Percentiles rank a stretch among this genome's conserved stretches.
Conservation (phyloP, 1,140 invertebrate genomes). For the Archivesica marissinica region DNA sequence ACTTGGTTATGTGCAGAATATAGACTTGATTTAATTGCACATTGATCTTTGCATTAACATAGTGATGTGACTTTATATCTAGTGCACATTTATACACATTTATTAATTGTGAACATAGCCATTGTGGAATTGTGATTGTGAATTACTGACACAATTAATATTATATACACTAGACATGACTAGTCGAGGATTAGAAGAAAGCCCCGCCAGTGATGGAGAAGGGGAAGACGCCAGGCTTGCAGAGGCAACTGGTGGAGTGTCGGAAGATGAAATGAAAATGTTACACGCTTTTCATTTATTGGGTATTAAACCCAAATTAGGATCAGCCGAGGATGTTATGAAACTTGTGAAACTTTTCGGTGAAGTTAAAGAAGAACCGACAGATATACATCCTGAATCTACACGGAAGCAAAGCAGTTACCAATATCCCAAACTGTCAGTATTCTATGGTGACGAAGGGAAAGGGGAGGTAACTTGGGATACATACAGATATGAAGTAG, state of each 20-base stretch:
- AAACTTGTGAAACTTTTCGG: slow-evolving; percentile 1
- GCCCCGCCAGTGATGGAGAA: too few species aligned
- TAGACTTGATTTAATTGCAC: too few species aligned
- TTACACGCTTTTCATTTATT: neutral
- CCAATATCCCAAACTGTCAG: slow-evolving; percentile 21
- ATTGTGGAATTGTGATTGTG: too few species aligned
- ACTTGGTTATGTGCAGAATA: too few species aligned
- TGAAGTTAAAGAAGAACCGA: neutral
- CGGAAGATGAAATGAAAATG: neutral
- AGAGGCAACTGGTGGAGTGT: neutral
- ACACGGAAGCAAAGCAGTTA: neutral
- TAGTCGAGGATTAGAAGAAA: too few species aligned
- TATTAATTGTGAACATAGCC: too few species aligned
- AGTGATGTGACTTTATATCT: too few species aligned
- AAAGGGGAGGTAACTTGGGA: slow-evolving; percentile 31
- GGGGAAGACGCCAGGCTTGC: neutral
- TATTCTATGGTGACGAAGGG: slow-evolving; percentile 45
- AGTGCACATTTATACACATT: too few species aligned
- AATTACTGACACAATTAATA: too few species aligned
- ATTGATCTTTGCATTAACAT: too few species aligned
- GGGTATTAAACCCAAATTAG: neutral
- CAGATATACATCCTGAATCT: neutral
- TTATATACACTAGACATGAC: too few species aligned
- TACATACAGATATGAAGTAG: slow-evolving; percentile 36
- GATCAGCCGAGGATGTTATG: neutral